These are phyloP conservation scores for Danio tinwini DNA, from an alignment of 2,797 vertebrate genomes.

Conservation along the genomic window DNA sequence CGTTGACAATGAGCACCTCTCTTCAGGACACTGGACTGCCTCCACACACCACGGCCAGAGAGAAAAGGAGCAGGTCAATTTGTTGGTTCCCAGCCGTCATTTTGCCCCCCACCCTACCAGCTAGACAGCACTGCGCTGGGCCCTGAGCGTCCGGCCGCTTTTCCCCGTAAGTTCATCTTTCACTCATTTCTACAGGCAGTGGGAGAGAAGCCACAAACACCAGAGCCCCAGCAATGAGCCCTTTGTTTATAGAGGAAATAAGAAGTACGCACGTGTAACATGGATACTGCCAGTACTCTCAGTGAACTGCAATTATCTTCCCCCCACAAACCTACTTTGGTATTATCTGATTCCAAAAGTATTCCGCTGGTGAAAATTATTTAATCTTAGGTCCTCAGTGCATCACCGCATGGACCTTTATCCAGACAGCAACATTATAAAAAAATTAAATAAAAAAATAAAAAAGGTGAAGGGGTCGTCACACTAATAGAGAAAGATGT, in stretches of 20 bases:
- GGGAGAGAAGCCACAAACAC: conserved; percentile 70
- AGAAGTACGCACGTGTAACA: conserved; percentile 69
- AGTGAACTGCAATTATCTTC: conserved; percentile 70
- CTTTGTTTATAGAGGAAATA: conserved; percentile 75
- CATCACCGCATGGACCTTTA: conserved; percentile 54
- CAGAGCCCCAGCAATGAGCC: conserved; percentile 70
- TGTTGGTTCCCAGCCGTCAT: conserved; percentile 59
- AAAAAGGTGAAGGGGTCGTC: conserved; percentile 4
- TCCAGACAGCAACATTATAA: conserved; percentile 41
- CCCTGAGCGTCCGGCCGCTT: conserved; percentile 52
- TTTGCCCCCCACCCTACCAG: conserved; percentile 30
- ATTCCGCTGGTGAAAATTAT: conserved; percentile 65
- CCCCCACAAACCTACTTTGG: conserved; percentile 65
- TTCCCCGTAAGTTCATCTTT: conserved; percentile 66
- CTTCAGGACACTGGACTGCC: conserved; percentile 54
- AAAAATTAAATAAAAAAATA: conserved; percentile 9
- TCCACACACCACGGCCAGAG: conserved; percentile 51
- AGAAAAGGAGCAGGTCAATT: conserved; percentile 49
- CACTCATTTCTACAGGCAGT: conserved; percentile 68
- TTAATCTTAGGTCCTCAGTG: conserved; percentile 57
- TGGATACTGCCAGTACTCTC: conserved; percentile 69
- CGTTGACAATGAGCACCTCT: conserved; percentile 61
- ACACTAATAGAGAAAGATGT: not conserved
- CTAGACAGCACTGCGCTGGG: conserved; percentile 46
- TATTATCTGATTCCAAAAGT: conserved; percentile 66